Base-by-base conservation (phyloP, 2,797 vertebrate species). In the Lacerta bilineata region DNA sequence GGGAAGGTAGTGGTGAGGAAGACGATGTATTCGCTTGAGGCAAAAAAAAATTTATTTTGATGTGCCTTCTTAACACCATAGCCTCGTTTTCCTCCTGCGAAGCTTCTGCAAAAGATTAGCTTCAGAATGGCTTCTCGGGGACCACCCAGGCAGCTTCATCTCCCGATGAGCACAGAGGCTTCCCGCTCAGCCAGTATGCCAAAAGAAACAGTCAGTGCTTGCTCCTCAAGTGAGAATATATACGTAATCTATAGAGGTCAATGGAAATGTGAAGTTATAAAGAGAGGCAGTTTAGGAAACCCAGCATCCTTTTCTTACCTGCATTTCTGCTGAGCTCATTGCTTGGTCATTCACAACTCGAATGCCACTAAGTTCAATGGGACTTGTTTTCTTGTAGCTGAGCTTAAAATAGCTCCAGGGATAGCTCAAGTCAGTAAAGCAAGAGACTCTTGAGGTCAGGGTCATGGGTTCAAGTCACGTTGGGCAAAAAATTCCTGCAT, bases 141-240 rank as follows among this genome's bases (percentile, higher is more conserved):
- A 74, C 78, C 85, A 87, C 77, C 78, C 86, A 81, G 36, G 46
- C 81, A 3, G 29, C 39, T n/a, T 43, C 55, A 72, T n/a, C 33
- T 33, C 46, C 80, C 71, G 46, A 71, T 59, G 69, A 80, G 59
- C 66, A 41, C 25, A 72, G 69, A 81, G 27, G 8, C n/a, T 59
- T 17, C 10, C 83, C 5, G n/a, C 68, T 23, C n/a, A 83, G 13
- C 82, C 43, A 23, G 3, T 25, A 39, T 33, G 39, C 27, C 50
- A 74, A 81, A 23, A 74, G 61, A 71, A 86, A 86, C 64, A 61
- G 61, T 87, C 74, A 61, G 39, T 9, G 69, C 33, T 39, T 80
- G 25, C 61, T 61, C 23, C 29, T 64, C 20, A 81, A 81, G 20
- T 75, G 55, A 61, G 78, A 81, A 25, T 72, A 71, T 74, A 68